Conservation (phyloP, 2,888 invertebrate species). For the Lacanobia oleracea region DNA sequence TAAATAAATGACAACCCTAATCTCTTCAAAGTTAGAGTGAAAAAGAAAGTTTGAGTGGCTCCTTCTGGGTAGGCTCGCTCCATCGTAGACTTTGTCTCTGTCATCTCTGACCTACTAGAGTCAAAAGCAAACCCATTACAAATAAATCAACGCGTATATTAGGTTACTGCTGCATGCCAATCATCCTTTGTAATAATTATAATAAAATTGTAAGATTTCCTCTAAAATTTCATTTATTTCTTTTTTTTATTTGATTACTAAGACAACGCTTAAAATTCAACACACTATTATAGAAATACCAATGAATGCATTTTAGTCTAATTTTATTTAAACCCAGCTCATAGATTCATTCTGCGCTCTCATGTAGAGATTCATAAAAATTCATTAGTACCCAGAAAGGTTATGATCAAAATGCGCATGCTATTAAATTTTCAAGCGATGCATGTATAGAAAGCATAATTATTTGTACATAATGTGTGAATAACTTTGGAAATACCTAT, state of each 20-base stretch:
- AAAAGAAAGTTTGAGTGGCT: no score
- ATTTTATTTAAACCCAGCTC: conserved; percentile 43
- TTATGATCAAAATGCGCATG: conserved; percentile 53
- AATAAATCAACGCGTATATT: no score
- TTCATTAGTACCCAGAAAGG: conserved; percentile 48
- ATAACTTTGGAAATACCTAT: no score
- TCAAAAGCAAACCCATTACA: no score
- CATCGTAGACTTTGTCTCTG: no score
- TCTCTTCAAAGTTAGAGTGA: no score
- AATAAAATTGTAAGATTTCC: no score
- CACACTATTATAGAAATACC: neutral
- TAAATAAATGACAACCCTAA: no score
- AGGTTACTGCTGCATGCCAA: no score
- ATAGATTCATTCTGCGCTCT: conserved; percentile 41
- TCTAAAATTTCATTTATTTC: neutral
- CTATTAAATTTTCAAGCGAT: conserved; percentile 22
- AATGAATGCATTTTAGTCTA: neutral
- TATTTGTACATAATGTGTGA: neutral
- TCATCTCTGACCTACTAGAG: no score
- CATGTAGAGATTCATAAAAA: conserved; percentile 52
- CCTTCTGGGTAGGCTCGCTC: no score
- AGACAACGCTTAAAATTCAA: neutral
- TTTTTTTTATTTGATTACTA: neutral
- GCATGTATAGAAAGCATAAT: conserved; percentile 2
- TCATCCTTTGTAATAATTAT: no score